Base-by-base conservation (phyloP, 1,140 invertebrate species). In the Parapsyche elsis region DNA sequence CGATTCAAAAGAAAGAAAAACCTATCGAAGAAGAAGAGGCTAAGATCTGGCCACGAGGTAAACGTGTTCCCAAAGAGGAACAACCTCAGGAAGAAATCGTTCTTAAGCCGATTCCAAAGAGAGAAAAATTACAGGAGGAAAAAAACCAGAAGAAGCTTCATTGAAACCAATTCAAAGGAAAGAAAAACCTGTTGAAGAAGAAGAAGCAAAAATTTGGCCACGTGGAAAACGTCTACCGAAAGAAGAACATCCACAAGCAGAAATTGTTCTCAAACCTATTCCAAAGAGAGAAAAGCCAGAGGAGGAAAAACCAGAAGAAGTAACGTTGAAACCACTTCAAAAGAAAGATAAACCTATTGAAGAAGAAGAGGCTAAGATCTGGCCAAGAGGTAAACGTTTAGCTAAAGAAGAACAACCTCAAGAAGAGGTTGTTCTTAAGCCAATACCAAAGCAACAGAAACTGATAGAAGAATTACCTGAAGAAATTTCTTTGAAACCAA, bases 391-490 rank as follows among this genome's bases (percentile, higher is more conserved):
- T 2, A 89, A 89, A 78, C 84, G 85, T 0, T 83, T 84, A 24
- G 86, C 88, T 21, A 84, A 84, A 83, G 83, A 85, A 14, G 86
- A 86, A 81, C 84, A 87, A 59, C 84, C 87, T 80, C 87, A 86
- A 0, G 89, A 90, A 84, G 86, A 88, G 73, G 49, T 87, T 19
- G 81, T 84, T 16, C 84, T 87, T 1, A 89, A 89, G 84, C 87
- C 86, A 24, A 84, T 88, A 61, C 61, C 81, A 86, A 84, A 87
- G 86, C 81, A 80, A 85, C 80, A 84, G 84, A 76, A 74, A 76
- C 79, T 59, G 26, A 61, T 49, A 0, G 83, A 85, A 9, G 86
- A 74, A 81, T 84, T 87, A 44, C 71, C 85, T 5, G 89, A 89
- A 81, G 85, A 88, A 78, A 67, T 86, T 84, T 85, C 87, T 88